Evolutionary conservation across 2,113 vertebrate genomes (phyloP).

Genomic region (Pan paniscus): DNA sequence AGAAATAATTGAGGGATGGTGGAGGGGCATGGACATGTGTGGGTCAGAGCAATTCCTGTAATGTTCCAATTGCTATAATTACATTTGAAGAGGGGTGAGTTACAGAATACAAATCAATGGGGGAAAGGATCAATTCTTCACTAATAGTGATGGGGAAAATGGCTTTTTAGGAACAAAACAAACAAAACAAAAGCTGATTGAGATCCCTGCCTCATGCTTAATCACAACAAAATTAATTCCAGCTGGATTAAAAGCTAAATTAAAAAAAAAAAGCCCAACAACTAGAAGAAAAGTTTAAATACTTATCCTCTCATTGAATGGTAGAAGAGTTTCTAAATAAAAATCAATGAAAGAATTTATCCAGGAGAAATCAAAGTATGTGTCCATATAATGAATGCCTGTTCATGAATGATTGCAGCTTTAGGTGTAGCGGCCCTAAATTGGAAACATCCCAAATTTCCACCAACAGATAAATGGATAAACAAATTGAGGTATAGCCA

Average conservation of each 20-base stretch:
- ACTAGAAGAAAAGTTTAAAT: not conserved
- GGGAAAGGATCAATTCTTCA: not conserved
- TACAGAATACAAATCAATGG: not conserved
- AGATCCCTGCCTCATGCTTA: not conserved
- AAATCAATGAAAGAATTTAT: constrained; percentile 1
- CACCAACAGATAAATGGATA: not conserved
- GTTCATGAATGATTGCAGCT: not conserved
- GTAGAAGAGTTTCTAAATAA: not conserved
- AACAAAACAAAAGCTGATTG: not conserved
- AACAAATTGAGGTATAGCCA: not conserved
- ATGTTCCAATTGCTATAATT: not conserved
- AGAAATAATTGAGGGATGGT: not conserved
- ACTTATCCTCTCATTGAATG: not conserved
- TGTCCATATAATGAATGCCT: not conserved
- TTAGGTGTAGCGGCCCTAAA: not conserved
- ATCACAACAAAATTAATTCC: not conserved
- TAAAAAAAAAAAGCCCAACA: not conserved
- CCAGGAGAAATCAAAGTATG: not conserved
- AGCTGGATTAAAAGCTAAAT: not conserved
- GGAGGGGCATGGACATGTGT: not conserved
- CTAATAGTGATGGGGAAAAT: not conserved
- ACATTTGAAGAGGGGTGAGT: not conserved
- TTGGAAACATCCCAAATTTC: not conserved
- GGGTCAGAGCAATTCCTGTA: not conserved
- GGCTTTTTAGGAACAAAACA: not conserved